Evolutionary conservation across 2,888 invertebrate genomes (phyloP).

Genomic region (Proisotoma minuta): DNA sequence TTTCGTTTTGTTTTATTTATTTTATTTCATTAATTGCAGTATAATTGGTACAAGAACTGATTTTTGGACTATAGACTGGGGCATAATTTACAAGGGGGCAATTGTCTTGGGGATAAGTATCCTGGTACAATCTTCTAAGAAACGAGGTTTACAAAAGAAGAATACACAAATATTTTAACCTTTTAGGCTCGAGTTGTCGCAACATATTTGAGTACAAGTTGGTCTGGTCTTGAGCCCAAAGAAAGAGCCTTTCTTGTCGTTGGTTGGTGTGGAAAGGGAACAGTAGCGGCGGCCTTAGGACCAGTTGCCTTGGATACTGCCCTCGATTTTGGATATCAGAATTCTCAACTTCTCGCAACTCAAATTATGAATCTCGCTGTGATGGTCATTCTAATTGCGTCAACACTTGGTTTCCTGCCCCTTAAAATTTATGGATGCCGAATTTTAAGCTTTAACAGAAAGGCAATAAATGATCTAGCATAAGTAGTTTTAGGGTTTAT

Average conservation of each 20-base stretch:
- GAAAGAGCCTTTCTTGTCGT: slow-evolving; percentile 36
- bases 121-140: too few relatives aligned
- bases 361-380: slow-evolving; percentile 37
- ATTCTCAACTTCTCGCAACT: slow-evolving; percentile 19
- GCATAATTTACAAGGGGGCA: slow-evolving; percentile 25
- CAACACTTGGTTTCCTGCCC: slow-evolving; percentile 24
- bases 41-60: slow-evolving; percentile 40
- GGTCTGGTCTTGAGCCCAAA: slow-evolving; percentile 18
- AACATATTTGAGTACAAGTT: slow-evolving; percentile 18
- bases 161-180: too few relatives aligned
- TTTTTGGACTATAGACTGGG: slow-evolving; percentile 35
- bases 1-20: too few relatives aligned
- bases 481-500: too few relatives aligned
- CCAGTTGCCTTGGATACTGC: slow-evolving; percentile 36
- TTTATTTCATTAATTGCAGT: too few relatives aligned
- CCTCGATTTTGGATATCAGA: background rate
- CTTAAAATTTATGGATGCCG: slow-evolving; percentile 24
- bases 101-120: slow-evolving; percentile 29
- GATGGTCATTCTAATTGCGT: slow-evolving; percentile 24
- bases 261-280: slow-evolving; percentile 42
- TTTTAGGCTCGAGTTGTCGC: slow-evolving; percentile 24
- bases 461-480: too few relatives aligned
- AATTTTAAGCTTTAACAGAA: too few relatives aligned
- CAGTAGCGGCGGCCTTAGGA: too few relatives aligned
- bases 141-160: too few relatives aligned